Evolutionary conservation across 2,888 invertebrate species (phyloP).

Genomic region (Nephrocerus scutellatus): DNA sequence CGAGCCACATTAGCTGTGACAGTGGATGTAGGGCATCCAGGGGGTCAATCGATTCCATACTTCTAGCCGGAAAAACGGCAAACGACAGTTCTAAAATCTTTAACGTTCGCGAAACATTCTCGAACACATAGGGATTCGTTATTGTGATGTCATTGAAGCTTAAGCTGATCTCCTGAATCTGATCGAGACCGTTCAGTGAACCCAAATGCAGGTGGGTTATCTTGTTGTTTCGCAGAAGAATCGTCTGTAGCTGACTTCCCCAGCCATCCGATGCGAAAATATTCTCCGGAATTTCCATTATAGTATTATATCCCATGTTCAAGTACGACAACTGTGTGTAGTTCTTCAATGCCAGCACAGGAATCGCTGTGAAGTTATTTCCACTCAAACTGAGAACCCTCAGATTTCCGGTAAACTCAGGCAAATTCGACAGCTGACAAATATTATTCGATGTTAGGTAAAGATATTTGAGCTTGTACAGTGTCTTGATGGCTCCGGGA

Average conservation of each 20-base stretch:
- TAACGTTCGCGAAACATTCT: conserved; percentile 65
- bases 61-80: conserved; percentile 62
- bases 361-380: conserved; percentile 69
- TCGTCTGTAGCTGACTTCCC: conserved; percentile 71
- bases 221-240: conserved; percentile 77
- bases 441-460: conserved; percentile 76
- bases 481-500: conserved; percentile 62
- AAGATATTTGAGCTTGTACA: conserved; percentile 67
- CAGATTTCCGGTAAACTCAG: conserved; percentile 52
- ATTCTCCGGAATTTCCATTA: conserved; percentile 66
- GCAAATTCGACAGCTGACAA: conserved; percentile 54
- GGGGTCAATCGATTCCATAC: conserved; percentile 54
- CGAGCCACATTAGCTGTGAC: conserved; percentile 70
- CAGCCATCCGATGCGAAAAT: conserved; percentile 64
- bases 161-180: conserved; percentile 79
- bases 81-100: conserved; percentile 82
- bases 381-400: conserved; percentile 74
- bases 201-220: conserved; percentile 65
- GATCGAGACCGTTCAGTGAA: conserved; percentile 65
- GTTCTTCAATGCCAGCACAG: conserved; percentile 60
- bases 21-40: conserved; percentile 68
- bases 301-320: conserved; percentile 82
- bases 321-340: conserved; percentile 75
- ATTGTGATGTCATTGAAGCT: conserved; percentile 85
- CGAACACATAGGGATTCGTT: conserved; percentile 73